Evolutionary conservation across 2,888 invertebrate species (phyloP).

Genomic region (Tiphia femorata): DNA sequence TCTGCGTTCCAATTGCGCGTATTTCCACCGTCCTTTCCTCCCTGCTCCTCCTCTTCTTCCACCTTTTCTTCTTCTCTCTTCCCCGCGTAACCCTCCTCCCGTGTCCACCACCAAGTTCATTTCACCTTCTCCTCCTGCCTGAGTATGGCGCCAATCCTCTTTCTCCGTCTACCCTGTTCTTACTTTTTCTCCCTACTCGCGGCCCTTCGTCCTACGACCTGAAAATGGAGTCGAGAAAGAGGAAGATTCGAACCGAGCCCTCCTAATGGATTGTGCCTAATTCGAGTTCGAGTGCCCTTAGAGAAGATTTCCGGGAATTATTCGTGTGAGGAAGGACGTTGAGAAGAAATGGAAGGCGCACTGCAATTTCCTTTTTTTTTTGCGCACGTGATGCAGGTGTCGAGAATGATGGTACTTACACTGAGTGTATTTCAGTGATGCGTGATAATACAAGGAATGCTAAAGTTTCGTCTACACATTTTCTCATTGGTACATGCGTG

Average conservation of each 20-base stretch:
- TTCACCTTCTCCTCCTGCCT: neutral
- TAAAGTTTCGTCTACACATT: no score
- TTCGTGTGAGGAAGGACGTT: slow-evolving; percentile 21
- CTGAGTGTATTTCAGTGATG: no score
- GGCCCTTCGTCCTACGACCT: no score
- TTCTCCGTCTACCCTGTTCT: neutral
- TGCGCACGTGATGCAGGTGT: neutral
- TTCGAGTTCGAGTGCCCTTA: slow-evolving; percentile 31
- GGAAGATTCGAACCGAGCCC: slow-evolving; percentile 21
- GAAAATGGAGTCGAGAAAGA: slow-evolving; percentile 35
- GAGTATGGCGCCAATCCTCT: neutral
- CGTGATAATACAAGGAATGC: no score
- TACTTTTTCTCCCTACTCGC: slow-evolving; percentile 12
- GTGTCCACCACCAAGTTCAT: neutral
- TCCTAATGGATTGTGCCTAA: slow-evolving; percentile 49
- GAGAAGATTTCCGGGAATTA: slow-evolving; percentile 21
- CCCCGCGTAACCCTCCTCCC: neutral
- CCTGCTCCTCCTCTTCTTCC: slow-evolving; percentile 32
- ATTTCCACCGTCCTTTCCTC: slow-evolving; percentile 38
- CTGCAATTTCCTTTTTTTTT: neutral
- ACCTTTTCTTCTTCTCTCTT: neutral
- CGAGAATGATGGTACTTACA: no score
- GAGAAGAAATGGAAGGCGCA: neutral
- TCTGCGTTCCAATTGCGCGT: slow-evolving; percentile 50
- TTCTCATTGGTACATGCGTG: no score